phyloP scores from a whole-genome alignment of 2,113 vertebrate species.

The Aleadryas rufinucha region DNA sequence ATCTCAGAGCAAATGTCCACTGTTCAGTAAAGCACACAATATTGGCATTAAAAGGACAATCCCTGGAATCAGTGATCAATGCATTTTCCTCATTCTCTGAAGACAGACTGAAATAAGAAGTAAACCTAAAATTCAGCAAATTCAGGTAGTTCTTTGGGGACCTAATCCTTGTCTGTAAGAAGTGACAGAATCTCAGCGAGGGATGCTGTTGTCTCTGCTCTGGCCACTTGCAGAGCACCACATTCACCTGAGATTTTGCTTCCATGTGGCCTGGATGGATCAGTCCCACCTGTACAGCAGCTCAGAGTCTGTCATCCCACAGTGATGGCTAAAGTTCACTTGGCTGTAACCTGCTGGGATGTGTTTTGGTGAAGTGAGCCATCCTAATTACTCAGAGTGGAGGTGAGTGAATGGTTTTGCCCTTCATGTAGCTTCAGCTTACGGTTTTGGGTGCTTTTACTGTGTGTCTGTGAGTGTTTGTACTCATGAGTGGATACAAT shows the following conservation, averaged over 20 bases:
- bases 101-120: not conserved
- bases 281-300: not conserved
- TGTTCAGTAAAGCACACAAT: not conserved
- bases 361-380: not conserved
- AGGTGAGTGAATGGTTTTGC: not conserved
- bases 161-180: not conserved
- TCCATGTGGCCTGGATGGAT: not conserved
- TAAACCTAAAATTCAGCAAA: not conserved
- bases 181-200: not conserved
- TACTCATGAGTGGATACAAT: not conserved
- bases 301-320: not conserved
- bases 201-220: not conserved
- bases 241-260: not conserved
- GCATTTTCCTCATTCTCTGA: not conserved
- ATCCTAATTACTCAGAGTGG: not conserved
- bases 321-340: not conserved
- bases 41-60: slow-evolving; percentile 4
- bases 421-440: not conserved
- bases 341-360: not conserved
- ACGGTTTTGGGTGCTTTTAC: not conserved
- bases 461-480: not conserved
- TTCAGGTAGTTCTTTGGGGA: not conserved
- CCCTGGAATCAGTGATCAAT: not conserved
- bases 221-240: not conserved
- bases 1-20: slow-evolving; percentile 14